A percentile compares a stretch with the other conserved stretches of the same genome.
These are phyloP conservation scores for Megaustenia siamemsis DNA, from an alignment of 2,888 invertebrate genomes.

Conservation along the genomic window DNA sequence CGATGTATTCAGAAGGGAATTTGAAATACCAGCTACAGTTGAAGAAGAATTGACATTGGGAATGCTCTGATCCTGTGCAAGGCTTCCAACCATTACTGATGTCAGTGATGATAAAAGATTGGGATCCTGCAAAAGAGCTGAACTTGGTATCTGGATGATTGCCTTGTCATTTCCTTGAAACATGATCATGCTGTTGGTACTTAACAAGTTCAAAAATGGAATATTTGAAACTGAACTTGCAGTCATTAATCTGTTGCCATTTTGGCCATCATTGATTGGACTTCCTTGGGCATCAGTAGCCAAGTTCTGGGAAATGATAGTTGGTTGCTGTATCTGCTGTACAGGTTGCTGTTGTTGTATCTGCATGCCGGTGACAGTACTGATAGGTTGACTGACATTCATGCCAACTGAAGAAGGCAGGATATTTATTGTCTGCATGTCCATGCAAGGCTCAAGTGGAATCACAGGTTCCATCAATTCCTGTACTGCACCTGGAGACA, in stretches of 20 bases:
- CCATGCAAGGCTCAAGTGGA: conserved; percentile 44
- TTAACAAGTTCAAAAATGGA: conserved; percentile 15
- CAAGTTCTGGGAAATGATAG: background rate
- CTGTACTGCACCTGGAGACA: conserved; percentile 37
- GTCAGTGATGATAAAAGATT: conserved; percentile 7
- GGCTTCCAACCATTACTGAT: background rate
- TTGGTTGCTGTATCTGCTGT: background rate
- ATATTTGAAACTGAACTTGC: background rate
- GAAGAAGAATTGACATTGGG: conserved; percentile 8
- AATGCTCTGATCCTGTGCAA: background rate
- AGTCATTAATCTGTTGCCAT: background rate
- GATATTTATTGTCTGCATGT: background rate
- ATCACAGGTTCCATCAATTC: conserved; percentile 57
- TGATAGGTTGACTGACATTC: background rate
- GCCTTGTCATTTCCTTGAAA: conserved; percentile 36
- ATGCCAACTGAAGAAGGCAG: conserved; percentile 10
- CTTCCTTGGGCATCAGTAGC: conserved; percentile 34
- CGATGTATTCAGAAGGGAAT: background rate
- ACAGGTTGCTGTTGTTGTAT: background rate
- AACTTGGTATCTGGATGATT: conserved; percentile 43
- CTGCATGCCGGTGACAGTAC: background rate
- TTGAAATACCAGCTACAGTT: background rate
- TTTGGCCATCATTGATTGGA: conserved; percentile 1
- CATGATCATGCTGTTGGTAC: conserved; percentile 24
- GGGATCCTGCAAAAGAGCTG: conserved; percentile 29